Conservation (phyloP, 2,113 vertebrate species). For the Panurus biarmicus region DNA sequence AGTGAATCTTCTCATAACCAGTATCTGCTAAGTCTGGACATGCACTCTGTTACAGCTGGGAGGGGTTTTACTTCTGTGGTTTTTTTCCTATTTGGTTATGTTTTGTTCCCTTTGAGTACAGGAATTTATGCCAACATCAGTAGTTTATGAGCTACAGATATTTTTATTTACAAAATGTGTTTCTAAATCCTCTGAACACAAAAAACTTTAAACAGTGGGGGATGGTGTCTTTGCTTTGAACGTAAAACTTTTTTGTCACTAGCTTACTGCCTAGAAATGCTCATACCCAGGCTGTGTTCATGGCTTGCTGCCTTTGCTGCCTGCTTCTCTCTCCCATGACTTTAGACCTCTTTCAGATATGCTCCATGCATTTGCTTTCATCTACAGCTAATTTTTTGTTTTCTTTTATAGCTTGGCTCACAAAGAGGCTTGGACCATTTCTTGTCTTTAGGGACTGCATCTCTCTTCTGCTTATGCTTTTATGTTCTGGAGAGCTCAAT, state of each 20-base stretch:
- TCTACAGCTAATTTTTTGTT: not conserved
- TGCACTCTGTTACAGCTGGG: not conserved
- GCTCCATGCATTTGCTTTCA: not conserved
- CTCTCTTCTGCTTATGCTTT: not conserved
- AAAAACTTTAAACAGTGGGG: not conserved
- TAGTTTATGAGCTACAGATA: not conserved
- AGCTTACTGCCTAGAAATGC: not conserved
- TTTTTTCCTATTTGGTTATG: not conserved
- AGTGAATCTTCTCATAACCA: not conserved
- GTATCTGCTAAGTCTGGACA: not conserved
- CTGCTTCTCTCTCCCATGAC: not conserved
- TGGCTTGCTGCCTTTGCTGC: not conserved
- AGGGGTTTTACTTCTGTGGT: not conserved
- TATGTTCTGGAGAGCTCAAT: not conserved
- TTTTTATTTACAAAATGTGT: not conserved
- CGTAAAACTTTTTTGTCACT: not conserved
- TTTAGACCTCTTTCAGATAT: not conserved
- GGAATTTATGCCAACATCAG: not conserved
- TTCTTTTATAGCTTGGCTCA: not conserved
- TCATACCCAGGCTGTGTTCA: not conserved
- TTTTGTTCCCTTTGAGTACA: not conserved
- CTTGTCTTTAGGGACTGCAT: not conserved
- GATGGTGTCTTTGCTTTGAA: not conserved
- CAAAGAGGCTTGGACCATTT: accelerated
- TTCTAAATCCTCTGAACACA: not conserved